Conservation (phyloP, 2,888 invertebrate genomes). For the Eupeodes luniger region DNA sequence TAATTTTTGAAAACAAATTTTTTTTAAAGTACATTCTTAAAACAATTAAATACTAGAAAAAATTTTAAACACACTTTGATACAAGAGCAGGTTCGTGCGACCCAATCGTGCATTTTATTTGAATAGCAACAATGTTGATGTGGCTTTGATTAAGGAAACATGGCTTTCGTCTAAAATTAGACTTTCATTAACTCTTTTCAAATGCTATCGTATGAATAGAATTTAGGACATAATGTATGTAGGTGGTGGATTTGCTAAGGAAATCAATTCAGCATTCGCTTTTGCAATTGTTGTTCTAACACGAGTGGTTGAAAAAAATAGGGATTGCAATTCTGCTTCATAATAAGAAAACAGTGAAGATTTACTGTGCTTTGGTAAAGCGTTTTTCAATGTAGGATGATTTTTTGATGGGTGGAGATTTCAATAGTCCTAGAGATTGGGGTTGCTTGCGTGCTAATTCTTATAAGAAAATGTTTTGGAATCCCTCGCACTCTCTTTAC, state of each 20-base stretch:
- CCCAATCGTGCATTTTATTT: conserved; percentile 15
- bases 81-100: too few species aligned
- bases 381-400: not conserved
- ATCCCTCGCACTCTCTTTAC: not conserved
- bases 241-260: not conserved
- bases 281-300: conserved; percentile 5
- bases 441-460: not conserved
- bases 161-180: conserved; percentile 16
- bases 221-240: not conserved
- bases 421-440: conserved; percentile 3
- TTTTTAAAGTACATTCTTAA: too few species aligned
- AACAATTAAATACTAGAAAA: not conserved
- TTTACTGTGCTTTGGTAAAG: conserved; percentile 12
- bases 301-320: not conserved
- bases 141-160: conserved; percentile 39
- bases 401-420: not conserved
- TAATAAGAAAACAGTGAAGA: not conserved
- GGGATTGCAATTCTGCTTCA: conserved; percentile 20
- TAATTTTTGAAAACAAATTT: too few species aligned
- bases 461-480: not conserved
- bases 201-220: conserved; percentile 27
- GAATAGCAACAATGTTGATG: conserved; percentile 15
- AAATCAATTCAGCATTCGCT: conserved; percentile 35
- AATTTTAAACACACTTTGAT: conserved; percentile 1
- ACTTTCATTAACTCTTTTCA: conserved; percentile 1